Evolutionary conservation across 64 coral and sea anemone species (phyloP).

Genomic region (Cladopsammia gracilis): DNA sequence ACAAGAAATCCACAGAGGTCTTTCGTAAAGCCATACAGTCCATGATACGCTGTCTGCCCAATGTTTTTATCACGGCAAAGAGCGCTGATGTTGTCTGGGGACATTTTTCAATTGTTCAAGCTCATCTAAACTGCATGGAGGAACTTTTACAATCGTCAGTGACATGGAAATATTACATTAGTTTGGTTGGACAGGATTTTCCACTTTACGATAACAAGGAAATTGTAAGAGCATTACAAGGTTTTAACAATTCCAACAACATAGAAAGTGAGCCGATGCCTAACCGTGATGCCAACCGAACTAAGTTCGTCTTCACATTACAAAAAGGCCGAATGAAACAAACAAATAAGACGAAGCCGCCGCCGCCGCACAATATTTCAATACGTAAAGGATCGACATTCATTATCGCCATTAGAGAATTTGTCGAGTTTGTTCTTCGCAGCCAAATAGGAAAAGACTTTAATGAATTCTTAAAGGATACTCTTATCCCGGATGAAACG

Average conservation of each 20-base stretch:
- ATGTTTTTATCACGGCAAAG: constrained; percentile 49
- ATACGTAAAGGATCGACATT: constrained; percentile 26
- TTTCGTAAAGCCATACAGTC: constrained; percentile 17
- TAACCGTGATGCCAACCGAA: not conserved
- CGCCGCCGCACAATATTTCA: constrained; percentile 26
- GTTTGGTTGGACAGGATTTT: constrained; percentile 49
- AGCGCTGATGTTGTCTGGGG: constrained; percentile 39
- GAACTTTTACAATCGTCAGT: constrained; percentile 32
- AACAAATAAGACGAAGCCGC: not conserved
- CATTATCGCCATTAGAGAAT: constrained; percentile 15
- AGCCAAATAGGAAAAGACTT: constrained; percentile 24
- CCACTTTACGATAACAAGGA: constrained; percentile 41
- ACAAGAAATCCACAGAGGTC: constrained; percentile 17
- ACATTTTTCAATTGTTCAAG: constrained; percentile 41
- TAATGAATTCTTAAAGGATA: constrained; percentile 15
- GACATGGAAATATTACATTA: constrained; percentile 54
- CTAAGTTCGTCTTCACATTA: not conserved
- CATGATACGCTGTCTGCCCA: constrained; percentile 40
- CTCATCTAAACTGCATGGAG: constrained; percentile 13
- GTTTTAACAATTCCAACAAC: constrained; percentile 25
- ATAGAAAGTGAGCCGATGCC: constrained; percentile 26
- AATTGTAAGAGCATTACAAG: constrained; percentile 34
- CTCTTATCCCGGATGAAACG: constrained; percentile 36
- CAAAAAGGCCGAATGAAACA: not conserved
- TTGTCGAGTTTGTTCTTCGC: constrained; percentile 24